phyloP scores from a whole-genome alignment of 2,797 vertebrate species.

The Gephyroberyx darwinii region DNA sequence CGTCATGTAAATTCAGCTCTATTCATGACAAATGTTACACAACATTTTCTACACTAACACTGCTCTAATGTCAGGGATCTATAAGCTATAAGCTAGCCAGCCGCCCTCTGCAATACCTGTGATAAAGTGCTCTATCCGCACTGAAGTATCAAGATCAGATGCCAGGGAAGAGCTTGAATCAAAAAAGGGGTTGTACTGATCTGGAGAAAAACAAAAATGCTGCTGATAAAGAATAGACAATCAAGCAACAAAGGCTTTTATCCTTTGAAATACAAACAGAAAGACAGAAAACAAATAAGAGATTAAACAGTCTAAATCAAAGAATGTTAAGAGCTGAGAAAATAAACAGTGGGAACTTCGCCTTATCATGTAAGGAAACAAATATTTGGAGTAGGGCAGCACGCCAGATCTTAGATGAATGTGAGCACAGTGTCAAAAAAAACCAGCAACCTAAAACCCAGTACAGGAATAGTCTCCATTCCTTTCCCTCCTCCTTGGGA shows the following conservation, averaged over 20 bases:
- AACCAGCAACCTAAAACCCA: conserved; percentile 30
- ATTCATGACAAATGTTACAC: neutral
- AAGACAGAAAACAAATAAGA: conserved; percentile 35
- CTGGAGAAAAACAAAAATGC: conserved; percentile 74
- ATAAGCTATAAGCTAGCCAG: neutral
- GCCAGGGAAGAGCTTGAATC: conserved; percentile 78
- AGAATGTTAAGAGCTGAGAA: conserved; percentile 33
- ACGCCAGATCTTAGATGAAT: conserved; percentile 42
- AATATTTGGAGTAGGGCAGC: conserved; percentile 46
- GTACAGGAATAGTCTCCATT: conserved; percentile 31
- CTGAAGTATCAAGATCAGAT: conserved; percentile 76
- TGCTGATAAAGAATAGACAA: conserved; percentile 34
- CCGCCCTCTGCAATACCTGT: conserved; percentile 75
- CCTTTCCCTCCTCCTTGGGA: conserved; percentile 8
- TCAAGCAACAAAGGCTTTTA: conserved; percentile 28
- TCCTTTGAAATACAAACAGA: conserved; percentile 32
- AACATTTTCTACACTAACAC: neutral
- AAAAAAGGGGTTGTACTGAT: conserved; percentile 84
- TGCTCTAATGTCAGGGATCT: neutral
- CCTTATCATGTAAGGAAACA: conserved; percentile 31
- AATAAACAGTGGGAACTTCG: conserved; percentile 34
- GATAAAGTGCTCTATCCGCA: conserved; percentile 69
- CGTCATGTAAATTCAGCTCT: neutral
- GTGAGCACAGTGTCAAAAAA: conserved; percentile 38
- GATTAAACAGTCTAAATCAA: conserved; percentile 28